phyloP scores from a whole-genome alignment of 2,797 vertebrate species.

The Pelodytes ibericus region DNA sequence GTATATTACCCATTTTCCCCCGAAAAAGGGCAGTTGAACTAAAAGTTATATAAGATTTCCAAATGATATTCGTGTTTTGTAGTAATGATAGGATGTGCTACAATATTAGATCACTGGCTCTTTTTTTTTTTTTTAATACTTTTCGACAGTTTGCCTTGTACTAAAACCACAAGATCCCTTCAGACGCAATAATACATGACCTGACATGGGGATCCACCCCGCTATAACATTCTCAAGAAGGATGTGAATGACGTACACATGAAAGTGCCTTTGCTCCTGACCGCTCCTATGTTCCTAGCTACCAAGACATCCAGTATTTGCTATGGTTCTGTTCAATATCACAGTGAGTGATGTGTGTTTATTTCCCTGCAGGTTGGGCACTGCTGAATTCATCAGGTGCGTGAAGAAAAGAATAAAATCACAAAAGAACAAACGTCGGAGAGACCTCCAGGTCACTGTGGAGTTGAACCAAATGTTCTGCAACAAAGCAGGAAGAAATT shows the following conservation, averaged over 20 bases:
- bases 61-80: conserved; percentile 26
- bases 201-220: conserved; percentile 42
- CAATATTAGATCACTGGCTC: conserved; percentile 16
- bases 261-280: conserved; percentile 33
- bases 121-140: conserved; percentile 36
- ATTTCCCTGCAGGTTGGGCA: conserved; percentile 46
- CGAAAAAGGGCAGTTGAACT: too few relatives aligned
- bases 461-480: conserved; percentile 19
- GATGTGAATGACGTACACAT: conserved; percentile 46
- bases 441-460: conserved; percentile 33
- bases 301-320: conserved; percentile 33
- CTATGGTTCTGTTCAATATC: conserved; percentile 42
- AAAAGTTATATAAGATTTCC: conserved; percentile 16
- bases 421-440: conserved; percentile 35
- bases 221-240: conserved; percentile 39
- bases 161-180: conserved; percentile 34
- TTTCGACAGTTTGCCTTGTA: conserved; percentile 35
- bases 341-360: conserved; percentile 43
- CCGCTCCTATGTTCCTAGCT: conserved; percentile 48
- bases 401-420: too few relatives aligned
- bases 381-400: conserved; percentile 41
- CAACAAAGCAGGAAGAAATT: conserved; percentile 1
- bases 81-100: background rate
- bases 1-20: too few relatives aligned
- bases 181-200: conserved; percentile 40